Base-by-base conservation (phyloP, 2,797 vertebrate genomes). In the Alauda arvensis region DNA sequence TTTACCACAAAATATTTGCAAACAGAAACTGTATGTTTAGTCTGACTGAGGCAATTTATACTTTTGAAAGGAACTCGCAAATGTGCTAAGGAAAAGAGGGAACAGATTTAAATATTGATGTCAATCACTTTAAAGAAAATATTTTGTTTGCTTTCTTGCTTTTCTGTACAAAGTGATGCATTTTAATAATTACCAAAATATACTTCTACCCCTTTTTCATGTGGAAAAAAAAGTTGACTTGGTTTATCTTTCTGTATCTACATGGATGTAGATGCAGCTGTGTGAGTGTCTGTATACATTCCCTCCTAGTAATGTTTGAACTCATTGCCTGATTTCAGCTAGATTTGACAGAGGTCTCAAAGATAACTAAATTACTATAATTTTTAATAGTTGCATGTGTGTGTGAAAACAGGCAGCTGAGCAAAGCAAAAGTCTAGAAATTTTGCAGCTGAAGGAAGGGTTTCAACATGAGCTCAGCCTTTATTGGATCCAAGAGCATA, bases 281-380 rank as follows among this genome's bases (percentile, higher is more conserved):
- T 9, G 0, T 83, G 90, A 95, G 88, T 93, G 91, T 93, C 93
- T 95, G 80, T 94, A 65, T 91, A 95, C 55, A 89, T 90, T 92
- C 75, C 31, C 57, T 85, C 68, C 74, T 51, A 78, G 77, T 70
- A 87, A 83, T 40, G 85, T 91, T 85, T 92, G 80, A 94, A 93
- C 49, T 92, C 80, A 87, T 87, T 93, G 89, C 85, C 87, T 94
- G 83, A 78, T 81, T 83, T 87, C 85, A 87, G 76, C 49, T 70
- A 72, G 67, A 90, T 91, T 90, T 93, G 94, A 89, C 85, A 92
- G 79, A 83, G 89, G 89, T 92, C 83, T 87, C 53, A 67, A 78
- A 91, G 83, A 92, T 83, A 91, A 89, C 83, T 45, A 63, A 69
- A 77, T 65, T 63, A 53, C 31, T 48, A 60, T 55, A 48, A 77